Evolutionary conservation across 2,888 invertebrate species (phyloP).

Genomic region (Halictus ligatus): DNA sequence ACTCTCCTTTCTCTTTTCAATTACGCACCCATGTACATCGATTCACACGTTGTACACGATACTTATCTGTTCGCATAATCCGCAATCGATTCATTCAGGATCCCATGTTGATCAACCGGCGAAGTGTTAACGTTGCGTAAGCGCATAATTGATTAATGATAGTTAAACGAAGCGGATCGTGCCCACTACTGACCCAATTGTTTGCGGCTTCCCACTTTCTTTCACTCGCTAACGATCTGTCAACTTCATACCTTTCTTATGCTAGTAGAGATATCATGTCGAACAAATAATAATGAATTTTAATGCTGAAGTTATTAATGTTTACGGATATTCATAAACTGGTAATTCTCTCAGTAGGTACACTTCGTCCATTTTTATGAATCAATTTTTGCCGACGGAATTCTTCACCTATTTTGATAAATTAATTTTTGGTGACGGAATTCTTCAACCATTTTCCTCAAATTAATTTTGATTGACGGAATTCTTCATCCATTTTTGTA

Average conservation of each 20-base stretch:
- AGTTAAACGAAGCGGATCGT: conserved; percentile 42
- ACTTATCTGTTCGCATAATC: conserved; percentile 25
- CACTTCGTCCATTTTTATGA: too few relatives aligned
- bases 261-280: conserved; percentile 23
- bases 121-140: conserved; percentile 40
- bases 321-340: too few relatives aligned
- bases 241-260: neutral
- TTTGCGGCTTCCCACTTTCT: conserved; percentile 44
- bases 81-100: conserved; percentile 16
- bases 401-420: too few relatives aligned
- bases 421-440: too few relatives aligned
- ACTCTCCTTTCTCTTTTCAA: too few relatives aligned
- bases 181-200: conserved; percentile 58
- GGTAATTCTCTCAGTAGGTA: too few relatives aligned
- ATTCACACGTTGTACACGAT: neutral
- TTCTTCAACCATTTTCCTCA: too few relatives aligned
- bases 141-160: conserved; percentile 60
- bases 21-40: too few relatives aligned
- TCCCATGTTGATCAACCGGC: conserved; percentile 41
- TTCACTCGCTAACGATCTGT: conserved; percentile 33
- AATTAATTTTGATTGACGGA: too few relatives aligned
- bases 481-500: too few relatives aligned
- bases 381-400: too few relatives aligned
- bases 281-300: neutral
- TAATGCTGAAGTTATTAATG: neutral